Percentiles rank a stretch among this genome's conserved stretches.
phyloP scores from a whole-genome alignment of 2,797 vertebrate species.

The Peromyscus eremicus region DNA sequence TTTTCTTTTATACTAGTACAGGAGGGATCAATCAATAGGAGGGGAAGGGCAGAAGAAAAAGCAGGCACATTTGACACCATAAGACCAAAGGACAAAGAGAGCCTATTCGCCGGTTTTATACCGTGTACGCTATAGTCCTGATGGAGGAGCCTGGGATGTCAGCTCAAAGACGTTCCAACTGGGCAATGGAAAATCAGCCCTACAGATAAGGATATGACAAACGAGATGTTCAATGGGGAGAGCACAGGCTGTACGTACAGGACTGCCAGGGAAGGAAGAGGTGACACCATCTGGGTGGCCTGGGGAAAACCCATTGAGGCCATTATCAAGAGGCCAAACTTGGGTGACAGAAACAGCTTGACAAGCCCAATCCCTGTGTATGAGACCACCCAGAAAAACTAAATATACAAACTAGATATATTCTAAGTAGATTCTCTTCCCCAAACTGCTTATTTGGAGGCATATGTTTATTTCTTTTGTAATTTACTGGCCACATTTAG shows the following conservation, averaged over 20 bases:
- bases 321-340: not conserved
- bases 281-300: not conserved
- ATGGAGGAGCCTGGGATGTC: not conserved
- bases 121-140: not conserved
- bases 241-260: not conserved
- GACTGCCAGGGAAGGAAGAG: not conserved
- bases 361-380: not conserved
- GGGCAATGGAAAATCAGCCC: not conserved
- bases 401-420: conserved; percentile 15
- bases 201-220: not conserved
- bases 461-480: conserved; percentile 35
- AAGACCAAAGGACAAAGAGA: conserved; percentile 4
- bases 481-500: conserved; percentile 53
- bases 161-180: not conserved
- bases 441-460: conserved; percentile 8
- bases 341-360: not conserved
- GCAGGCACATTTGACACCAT: conserved; percentile 3
- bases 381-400: conserved; percentile 23
- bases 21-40: conserved; percentile 22
- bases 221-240: not conserved
- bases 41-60: not conserved
- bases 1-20: not conserved
- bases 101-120: not conserved
- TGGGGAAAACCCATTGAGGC: not conserved
- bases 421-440: conserved; percentile 14